These are phyloP conservation scores for Calliopum simillimum DNA, from an alignment of 2,888 invertebrate genomes.

Conservation along the genomic window DNA sequence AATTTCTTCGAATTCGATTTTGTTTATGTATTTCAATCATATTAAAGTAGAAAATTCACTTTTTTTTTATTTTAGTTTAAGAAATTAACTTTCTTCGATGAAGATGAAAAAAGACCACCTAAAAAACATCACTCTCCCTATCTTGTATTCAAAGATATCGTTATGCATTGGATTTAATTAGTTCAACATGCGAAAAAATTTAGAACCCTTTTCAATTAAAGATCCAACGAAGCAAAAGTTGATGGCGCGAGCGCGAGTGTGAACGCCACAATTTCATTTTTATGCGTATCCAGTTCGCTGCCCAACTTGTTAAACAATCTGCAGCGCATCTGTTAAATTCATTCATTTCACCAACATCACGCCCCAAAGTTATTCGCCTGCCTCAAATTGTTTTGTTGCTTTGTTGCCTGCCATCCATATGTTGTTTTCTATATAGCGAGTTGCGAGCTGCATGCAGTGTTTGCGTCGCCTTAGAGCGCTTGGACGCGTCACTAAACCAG, in stretches of 20 bases:
- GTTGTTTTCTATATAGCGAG: too few species aligned
- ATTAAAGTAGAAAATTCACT: too few species aligned
- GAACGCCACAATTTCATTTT: neutral
- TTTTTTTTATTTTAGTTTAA: too few species aligned
- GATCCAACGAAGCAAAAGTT: slow-evolving; percentile 9
- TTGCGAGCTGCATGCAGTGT: neutral
- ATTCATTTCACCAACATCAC: slow-evolving; percentile 26
- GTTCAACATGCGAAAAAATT: slow-evolving; percentile 38
- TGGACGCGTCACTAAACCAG: slow-evolving; percentile 26
- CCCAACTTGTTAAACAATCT: slow-evolving; percentile 35
- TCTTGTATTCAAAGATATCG: neutral
- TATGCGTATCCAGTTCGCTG: slow-evolving; percentile 13
- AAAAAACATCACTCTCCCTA: neutral
- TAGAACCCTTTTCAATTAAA: slow-evolving; percentile 34
- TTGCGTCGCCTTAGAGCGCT: neutral
- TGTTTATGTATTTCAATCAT: too few species aligned
- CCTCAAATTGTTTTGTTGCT: too few species aligned
- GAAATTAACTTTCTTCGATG: too few species aligned
- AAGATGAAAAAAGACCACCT: neutral
- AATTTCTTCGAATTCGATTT: too few species aligned
- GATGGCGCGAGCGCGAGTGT: neutral
- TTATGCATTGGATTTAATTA: slow-evolving; percentile 32
- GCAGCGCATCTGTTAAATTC: slow-evolving; percentile 36
- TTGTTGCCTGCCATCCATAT: too few species aligned
- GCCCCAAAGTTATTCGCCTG: too few species aligned